These are phyloP conservation scores for Acanthosepion lycidas DNA, from an alignment of 2,888 invertebrate genomes.

Conservation along the genomic window DNA sequence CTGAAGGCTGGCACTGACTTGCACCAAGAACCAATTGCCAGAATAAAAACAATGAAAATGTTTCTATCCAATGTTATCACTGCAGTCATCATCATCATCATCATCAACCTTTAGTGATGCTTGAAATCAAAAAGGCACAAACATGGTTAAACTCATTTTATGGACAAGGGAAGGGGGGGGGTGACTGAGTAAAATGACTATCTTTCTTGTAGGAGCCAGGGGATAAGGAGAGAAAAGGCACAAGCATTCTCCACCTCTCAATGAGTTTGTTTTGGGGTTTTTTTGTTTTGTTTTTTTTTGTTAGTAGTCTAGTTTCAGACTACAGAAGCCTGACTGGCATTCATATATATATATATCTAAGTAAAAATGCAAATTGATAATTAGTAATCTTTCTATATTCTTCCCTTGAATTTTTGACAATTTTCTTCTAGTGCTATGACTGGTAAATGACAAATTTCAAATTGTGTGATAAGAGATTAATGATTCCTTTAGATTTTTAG, in stretches of 20 bases:
- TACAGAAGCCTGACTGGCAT: not conserved
- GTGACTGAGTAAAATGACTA: not conserved
- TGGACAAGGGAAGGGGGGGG: conserved; percentile 23
- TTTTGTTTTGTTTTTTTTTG: not conserved
- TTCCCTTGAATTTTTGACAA: not conserved
- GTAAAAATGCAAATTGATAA: not conserved
- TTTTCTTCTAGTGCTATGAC: not conserved
- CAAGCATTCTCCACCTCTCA: conserved; percentile 42
- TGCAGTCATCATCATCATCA: not conserved
- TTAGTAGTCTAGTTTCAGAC: not conserved
- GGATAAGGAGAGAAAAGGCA: conserved; percentile 40
- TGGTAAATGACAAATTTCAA: not conserved
- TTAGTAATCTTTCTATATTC: not conserved
- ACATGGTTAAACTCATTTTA: conserved; percentile 43
- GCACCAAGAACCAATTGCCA: not conserved
- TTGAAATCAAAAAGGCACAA: conserved; percentile 36
- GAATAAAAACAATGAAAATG: not conserved
- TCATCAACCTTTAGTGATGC: conserved; percentile 33
- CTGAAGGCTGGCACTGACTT: conserved; percentile 23
- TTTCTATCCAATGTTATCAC: not conserved
- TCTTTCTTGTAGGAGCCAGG: not conserved
- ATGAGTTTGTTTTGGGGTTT: not conserved
- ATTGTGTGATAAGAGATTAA: not conserved
- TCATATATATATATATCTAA: not conserved
- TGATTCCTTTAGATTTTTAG: not conserved